A percentile compares a stretch with the other conserved stretches of the same genome.
Evolutionary conservation across 1,140 invertebrate genomes (phyloP).

Genomic region (Maconellicoccus hirsutus): DNA sequence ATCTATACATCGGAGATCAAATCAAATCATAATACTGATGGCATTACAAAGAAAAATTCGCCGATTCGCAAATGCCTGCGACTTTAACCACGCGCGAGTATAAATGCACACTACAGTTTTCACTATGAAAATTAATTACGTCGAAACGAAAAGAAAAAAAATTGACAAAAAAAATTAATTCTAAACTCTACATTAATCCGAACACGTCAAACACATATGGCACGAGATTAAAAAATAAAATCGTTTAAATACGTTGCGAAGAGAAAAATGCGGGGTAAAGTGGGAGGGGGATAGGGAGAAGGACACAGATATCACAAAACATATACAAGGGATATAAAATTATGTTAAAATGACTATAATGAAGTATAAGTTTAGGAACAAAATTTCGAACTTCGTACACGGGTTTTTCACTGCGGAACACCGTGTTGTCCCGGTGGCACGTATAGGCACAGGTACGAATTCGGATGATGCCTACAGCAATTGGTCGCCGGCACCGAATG

Average conservation of each 20-base stretch:
- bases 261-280: too few relatives aligned
- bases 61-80: background rate
- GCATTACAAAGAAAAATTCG: background rate
- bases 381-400: background rate
- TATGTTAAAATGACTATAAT: background rate
- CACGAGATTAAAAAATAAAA: background rate
- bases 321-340: background rate
- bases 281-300: background rate
- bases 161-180: background rate
- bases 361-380: background rate
- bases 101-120: too few relatives aligned
- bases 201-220: too few relatives aligned
- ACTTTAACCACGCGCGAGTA: background rate
- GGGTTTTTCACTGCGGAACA: background rate
- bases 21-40: background rate
- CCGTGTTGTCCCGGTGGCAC: background rate
- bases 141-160: background rate
- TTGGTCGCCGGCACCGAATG: slow-evolving; percentile 5
- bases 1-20: background rate
- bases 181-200: too few relatives aligned
- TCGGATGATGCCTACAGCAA: slow-evolving; percentile 13
- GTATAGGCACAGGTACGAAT: slow-evolving; percentile 14
- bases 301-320: background rate
- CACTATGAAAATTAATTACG: too few relatives aligned
- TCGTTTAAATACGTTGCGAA: too few relatives aligned